Evolutionary conservation across 2,888 invertebrate species (phyloP).

Genomic region (Graphium colonna): DNA sequence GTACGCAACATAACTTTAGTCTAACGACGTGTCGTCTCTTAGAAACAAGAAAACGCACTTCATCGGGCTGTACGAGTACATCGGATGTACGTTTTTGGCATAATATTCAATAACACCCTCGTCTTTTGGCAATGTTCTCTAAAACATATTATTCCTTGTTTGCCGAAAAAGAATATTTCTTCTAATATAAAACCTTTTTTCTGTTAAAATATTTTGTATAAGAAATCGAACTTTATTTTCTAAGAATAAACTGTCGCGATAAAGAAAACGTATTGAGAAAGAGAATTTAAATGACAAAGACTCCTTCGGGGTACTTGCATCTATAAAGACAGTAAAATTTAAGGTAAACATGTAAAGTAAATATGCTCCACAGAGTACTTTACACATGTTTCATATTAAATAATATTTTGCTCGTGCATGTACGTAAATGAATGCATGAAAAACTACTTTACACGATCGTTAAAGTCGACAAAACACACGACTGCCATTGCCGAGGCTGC

Average conservation of each 20-base stretch:
- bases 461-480: neutral
- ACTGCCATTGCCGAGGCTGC: neutral
- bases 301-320: too few relatives aligned
- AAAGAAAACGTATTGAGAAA: too few relatives aligned
- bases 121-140: neutral
- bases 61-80: conserved; percentile 2
- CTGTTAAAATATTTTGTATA: too few relatives aligned
- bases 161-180: too few relatives aligned
- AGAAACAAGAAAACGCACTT: conserved; percentile 37
- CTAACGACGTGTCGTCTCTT: conserved; percentile 34
- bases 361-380: neutral
- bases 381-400: too few relatives aligned
- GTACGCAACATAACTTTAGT: conserved; percentile 32
- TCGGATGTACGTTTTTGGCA: neutral
- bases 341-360: too few relatives aligned
- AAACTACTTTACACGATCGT: neutral
- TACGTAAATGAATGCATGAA: neutral
- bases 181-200: too few relatives aligned
- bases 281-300: too few relatives aligned
- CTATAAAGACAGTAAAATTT: too few relatives aligned
- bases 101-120: conserved; percentile 8
- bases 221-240: too few relatives aligned
- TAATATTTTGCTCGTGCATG: neutral
- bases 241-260: too few relatives aligned
- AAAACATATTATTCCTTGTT: neutral